Evolutionary conservation across 2,113 vertebrate species (phyloP), one percentile per base, ranked within the genome.

Genomic region (Leucoraja erinaceus): DNA sequence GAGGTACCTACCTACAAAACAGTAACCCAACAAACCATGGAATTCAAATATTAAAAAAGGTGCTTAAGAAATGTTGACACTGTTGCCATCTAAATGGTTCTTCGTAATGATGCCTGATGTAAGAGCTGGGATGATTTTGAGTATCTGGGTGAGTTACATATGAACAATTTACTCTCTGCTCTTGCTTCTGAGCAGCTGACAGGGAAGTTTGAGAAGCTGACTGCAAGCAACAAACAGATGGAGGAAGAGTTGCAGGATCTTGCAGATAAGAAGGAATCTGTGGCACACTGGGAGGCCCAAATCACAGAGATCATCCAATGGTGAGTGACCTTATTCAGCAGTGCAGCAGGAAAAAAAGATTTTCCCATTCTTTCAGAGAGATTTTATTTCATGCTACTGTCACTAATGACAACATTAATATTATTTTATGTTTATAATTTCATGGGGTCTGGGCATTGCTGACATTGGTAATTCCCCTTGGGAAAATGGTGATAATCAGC

Each of bases 231-330:
- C 95, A 95, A 96, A 92, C 98, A 98, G 94, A 96, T 99, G 95
- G 99, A 99, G 95, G 98, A 99, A 70, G 97, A 99, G 95, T 96
- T 99, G 95, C 98, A 97, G 95, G 98, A 98, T 94, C 95, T 99
- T 93, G 96, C 98, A 63, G 99, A 99, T 95, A 99, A 99, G 95
- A 99, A 99, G 94, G 98, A 99, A 95, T 99, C 98, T 0, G 98
- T 99, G 1, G 98, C 98, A 16, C 98, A 99, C 94, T 99, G 98
- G 99, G 98, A 99, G 95, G 98, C 99, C 93, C 99, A 99, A 90
- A 99, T 99, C 95, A 99, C 98, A 14, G 99, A 99, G 95, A 99
- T 99, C 95, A 99, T 99, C 95, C 99, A 99, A 88, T 99, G 99
- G 99, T 99, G 94, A 97, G 97, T 96, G 68, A 54, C 25, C 33